A percentile compares a stretch with the other conserved stretches of the same genome.
Conservation (phyloP, 2,797 vertebrate genomes). For the Florisuga fusca region DNA sequence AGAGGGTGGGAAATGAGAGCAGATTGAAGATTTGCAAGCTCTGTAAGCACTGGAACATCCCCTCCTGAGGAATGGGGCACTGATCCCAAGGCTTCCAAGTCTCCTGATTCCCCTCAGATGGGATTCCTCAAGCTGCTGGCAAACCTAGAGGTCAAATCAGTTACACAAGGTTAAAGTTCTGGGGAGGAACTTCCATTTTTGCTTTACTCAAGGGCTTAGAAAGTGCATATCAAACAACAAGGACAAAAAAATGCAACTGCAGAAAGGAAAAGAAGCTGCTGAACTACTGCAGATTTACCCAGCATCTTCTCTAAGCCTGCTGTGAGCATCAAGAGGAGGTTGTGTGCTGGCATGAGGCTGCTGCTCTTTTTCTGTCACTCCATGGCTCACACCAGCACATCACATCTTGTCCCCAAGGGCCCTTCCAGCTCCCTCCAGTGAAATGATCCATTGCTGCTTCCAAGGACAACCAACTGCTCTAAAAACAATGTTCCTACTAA, state of each 20-base stretch:
- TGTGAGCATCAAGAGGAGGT: not conserved
- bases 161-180: not conserved
- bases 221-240: not conserved
- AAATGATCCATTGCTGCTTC: not conserved
- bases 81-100: not conserved
- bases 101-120: not conserved
- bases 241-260: not conserved
- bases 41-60: not conserved
- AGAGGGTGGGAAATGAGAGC: not conserved
- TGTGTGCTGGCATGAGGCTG: not conserved
- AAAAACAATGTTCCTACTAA: not conserved
- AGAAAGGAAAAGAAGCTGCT: not conserved
- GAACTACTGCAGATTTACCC: not conserved
- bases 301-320: not conserved
- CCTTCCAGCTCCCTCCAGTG: not conserved
- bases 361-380: not conserved
- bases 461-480: not conserved
- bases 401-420: not conserved
- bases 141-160: not conserved
- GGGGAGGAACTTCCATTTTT: not conserved
- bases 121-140: not conserved
- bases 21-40: not conserved
- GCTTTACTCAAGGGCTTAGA: not conserved
- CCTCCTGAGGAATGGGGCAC: not conserved
- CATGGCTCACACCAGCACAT: accelerated